Conservation (phyloP, 2,888 invertebrate genomes). For the Trisateles emortualis region DNA sequence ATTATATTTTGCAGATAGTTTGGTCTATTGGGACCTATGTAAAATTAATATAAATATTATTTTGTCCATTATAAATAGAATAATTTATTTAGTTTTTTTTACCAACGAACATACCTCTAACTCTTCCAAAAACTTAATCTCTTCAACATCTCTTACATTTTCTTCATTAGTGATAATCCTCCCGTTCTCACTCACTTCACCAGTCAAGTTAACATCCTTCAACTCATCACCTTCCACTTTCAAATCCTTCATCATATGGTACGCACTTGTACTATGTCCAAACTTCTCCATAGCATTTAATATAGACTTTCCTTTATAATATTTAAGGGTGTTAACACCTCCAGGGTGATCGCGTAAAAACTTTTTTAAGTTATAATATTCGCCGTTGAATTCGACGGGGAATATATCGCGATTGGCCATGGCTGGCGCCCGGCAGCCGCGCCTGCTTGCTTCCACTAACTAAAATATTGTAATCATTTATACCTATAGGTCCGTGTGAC, state of each 20-base stretch:
- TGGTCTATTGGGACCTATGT: too few species aligned
- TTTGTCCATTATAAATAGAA: too few species aligned
- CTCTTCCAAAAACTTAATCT: slow-evolving; percentile 76
- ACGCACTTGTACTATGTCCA: slow-evolving; percentile 88
- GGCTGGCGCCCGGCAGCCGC: slow-evolving; percentile 24
- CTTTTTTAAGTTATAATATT: slow-evolving; percentile 88
- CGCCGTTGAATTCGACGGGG: slow-evolving; percentile 73
- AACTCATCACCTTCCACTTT: slow-evolving; percentile 77
- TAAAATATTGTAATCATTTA: slow-evolving; percentile 36
- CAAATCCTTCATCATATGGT: slow-evolving; percentile 89
- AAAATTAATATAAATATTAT: too few species aligned
- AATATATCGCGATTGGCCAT: slow-evolving; percentile 52
- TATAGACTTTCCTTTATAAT: slow-evolving; percentile 85
- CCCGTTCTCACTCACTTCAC: slow-evolving; percentile 72
- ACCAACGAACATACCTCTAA: slow-evolving; percentile 67
- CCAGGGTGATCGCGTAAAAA: slow-evolving; percentile 92
- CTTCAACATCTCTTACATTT: slow-evolving; percentile 53
- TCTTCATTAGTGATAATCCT: slow-evolving; percentile 76
- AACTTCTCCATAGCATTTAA: slow-evolving; percentile 83
- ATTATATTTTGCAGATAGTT: too few species aligned
- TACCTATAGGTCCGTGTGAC: slow-evolving; percentile 21
- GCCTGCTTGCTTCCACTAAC: slow-evolving; percentile 2
- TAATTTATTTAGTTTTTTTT: too few species aligned
- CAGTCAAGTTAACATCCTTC: slow-evolving; percentile 76
- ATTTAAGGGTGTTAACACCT: slow-evolving; percentile 88